phyloP scores from a whole-genome alignment of 2,797 vertebrate species.

The Acomys russatus region DNA sequence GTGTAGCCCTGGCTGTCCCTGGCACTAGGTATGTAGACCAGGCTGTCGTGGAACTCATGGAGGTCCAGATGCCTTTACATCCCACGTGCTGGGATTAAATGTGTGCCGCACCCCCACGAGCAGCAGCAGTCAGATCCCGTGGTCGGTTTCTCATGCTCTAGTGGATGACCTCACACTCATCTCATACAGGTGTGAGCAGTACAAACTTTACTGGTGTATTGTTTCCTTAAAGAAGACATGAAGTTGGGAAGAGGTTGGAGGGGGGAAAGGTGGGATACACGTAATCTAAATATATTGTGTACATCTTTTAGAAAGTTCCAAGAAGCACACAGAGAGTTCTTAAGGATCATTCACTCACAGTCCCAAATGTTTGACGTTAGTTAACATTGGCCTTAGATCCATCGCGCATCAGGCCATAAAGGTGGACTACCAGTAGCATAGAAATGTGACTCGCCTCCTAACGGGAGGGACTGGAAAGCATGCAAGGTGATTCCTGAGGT shows the following conservation, averaged over 20 bases:
- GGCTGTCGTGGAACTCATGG: background rate
- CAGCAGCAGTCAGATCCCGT: background rate
- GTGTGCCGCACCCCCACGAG: background rate
- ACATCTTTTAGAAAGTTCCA: background rate
- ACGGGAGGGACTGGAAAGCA: background rate
- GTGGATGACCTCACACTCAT: background rate
- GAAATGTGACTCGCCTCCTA: background rate
- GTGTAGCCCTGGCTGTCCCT: background rate
- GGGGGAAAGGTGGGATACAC: background rate
- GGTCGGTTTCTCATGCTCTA: background rate
- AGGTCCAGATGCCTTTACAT: background rate
- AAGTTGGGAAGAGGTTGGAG: background rate
- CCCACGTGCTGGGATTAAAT: too few relatives aligned
- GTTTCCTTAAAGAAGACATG: background rate
- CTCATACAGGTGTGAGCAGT: background rate
- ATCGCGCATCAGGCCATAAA: background rate
- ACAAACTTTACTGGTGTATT: background rate
- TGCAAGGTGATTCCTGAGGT: background rate
- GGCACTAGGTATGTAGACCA: background rate
- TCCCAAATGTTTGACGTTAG: background rate
- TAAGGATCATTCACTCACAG: background rate
- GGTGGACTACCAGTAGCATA: background rate
- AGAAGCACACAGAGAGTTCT: constrained; percentile 40
- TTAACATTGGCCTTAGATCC: background rate
- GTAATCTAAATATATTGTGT: background rate